Evolutionary conservation across 2,888 invertebrate genomes (phyloP), one percentile per base, ranked within the genome.

Genomic region (Embidobia sp.): DNA sequence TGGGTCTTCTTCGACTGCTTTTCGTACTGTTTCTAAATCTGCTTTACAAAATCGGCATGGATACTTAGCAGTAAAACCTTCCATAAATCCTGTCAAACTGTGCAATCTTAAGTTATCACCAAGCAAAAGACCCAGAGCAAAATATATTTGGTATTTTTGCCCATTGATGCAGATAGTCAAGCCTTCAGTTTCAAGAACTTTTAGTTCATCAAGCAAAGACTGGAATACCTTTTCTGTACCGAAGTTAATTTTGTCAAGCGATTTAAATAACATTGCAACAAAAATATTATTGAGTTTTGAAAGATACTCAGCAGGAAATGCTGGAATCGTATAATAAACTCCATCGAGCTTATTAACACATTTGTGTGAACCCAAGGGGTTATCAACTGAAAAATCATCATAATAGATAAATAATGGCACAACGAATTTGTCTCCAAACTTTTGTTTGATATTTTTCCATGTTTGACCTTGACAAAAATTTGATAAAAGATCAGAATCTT

Each of bases 71-170:
- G 13, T 35, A 29, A 79, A 80, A 37, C 76, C 26, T 63, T 78
- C 51, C 3, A 48, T 35, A 22, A 75, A 66, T 6, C 76, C 77
- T 6, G 61, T 31, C 11, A 74, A 31, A 16, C 55, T 35, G 35
- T 79, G 73, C 3, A 79, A 37, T 2, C 75, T 73, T 27, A 75
- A 40, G 35, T 80, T 79, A 13, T 80, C 78, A 10, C 72, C 77
- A 5, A 75, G 11, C 18, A 80, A 49, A 26, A 53, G 27, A 46
- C 33, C 26, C 13, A 72, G 16, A 31, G 69, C 55, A 59, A 77
- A 75, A 18, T 33, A 11, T 5, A 59, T 8, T 1, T 3, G 4
- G 3, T 3, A 1, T 10, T 18, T 10, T 18, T 19, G 5, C 1
- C 11, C 11, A 4, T 42, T 19, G 4, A 42, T 5, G 1, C 1